Conservation (phyloP, 2,113 vertebrate species). For the Chionomys nivalis region DNA sequence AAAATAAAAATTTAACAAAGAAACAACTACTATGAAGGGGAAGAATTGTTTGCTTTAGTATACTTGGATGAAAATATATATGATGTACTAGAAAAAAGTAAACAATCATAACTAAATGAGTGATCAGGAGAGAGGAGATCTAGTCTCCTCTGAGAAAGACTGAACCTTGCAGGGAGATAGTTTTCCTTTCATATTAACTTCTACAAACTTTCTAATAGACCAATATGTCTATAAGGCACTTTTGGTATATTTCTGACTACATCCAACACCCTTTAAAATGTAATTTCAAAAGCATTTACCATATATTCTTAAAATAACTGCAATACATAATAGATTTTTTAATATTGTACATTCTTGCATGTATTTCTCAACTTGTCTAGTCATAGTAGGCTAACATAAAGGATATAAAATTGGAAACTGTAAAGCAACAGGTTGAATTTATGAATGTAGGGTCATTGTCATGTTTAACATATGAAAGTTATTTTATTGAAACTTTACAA, state of each 20-base stretch:
- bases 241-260: constrained; percentile 66
- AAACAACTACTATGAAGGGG: not conserved
- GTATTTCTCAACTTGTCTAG: constrained; percentile 65
- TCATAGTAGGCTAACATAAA: constrained; percentile 52
- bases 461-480: not conserved
- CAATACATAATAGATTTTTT: constrained; percentile 58
- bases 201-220: constrained; percentile 54
- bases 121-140: not conserved
- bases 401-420: constrained; percentile 38
- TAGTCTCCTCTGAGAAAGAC: constrained; percentile 35
- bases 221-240: constrained; percentile 68
- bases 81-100: not conserved
- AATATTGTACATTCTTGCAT: constrained; percentile 55
- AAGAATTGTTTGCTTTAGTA: not conserved
- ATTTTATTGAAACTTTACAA: not conserved
- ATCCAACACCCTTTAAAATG: constrained; percentile 59
- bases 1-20: constrained; percentile 17
- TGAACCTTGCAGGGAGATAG: constrained; percentile 53
- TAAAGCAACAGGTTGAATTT: constrained; percentile 72
- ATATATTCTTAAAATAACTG: constrained; percentile 60
- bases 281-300: constrained; percentile 74
- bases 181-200: constrained; percentile 50
- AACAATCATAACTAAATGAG: constrained; percentile 43
- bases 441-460: constrained; percentile 67
- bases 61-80: constrained; percentile 22